Evolutionary conservation across 1,140 invertebrate species (phyloP), one percentile per base, ranked within the genome.

Genomic region (Magallana angulata): DNA sequence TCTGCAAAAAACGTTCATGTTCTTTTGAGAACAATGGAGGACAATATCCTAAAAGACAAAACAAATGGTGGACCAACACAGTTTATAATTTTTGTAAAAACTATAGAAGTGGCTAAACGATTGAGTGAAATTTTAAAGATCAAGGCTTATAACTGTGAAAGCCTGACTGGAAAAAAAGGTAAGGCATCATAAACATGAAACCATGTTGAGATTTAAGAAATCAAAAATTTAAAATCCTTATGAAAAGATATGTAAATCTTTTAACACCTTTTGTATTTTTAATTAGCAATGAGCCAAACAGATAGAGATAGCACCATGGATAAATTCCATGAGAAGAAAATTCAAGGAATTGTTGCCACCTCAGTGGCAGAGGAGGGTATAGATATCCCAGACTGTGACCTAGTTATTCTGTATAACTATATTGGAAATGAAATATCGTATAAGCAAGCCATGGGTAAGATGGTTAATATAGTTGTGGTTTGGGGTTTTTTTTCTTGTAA

Each of bases 281-380:
- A n/a, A n/a, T n/a, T 30, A 76, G 68, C 68, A 7, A 76, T 30
- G 24, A 76, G 24, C 36, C 68, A 76, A 30, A 12, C 24, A 8
- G 18, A 76, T 12, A 30, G 30, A 76, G 11, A 36, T 2, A 24
- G 8, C 12, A 30, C 30, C 24, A 11, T 12, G 9, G 14, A 76
- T 1, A 76, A 76, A 30, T 76, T 76, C 24, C 11, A 6, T 7
- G 14, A 9, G 4, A 16, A 90, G n/a, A 57, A 88, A 11, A 82
- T 90, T 12, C 89, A 89, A 11, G 64, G 91, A 8, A 30, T 92
- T 76, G 88, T 93, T 11, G 92, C 94, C 1, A 95, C 95, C 57
- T 91, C 93, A 18, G 94, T 95, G 24, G 93, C 94, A 7, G 94
- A 95, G 84, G 94, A 95, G 88, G 94, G 94, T 1, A 88, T 95